Evolutionary conservation across 2,888 invertebrate species (phyloP), one percentile per base, ranked within the genome.

Genomic region (Platerodrilus igneus): DNA sequence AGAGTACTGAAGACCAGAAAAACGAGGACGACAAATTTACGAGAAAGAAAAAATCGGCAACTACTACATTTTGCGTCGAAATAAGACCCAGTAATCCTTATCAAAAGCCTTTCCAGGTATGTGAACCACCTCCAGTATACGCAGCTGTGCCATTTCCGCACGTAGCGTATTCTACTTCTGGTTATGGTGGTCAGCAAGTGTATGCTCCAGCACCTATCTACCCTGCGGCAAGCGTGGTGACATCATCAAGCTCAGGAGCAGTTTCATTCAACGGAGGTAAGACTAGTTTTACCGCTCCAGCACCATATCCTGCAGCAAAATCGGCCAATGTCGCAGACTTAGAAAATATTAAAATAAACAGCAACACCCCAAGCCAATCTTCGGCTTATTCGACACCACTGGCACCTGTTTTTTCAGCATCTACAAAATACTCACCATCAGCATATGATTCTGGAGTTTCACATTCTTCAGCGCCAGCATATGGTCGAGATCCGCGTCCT

Each of bases 31-130:
- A 48, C 1, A 10, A 37, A 26, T 35, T 15, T 25, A 34, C 20
- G 48, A 57, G 36, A 41, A 48, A 58, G 13, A 71, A 71, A 53
- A 69, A 70, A 19, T 64, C 67, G 1, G 50, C 64, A 3, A 63
- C 69, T 2, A 70, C 71, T 5, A 71, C 70, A 0, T 68, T 72
- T 51, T 73, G 72, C 53, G 66, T 73, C 3, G 70, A 72, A 49
- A 65, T 72, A 33, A 56, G 63, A 14, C 70, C 70, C 2, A 67
- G 57, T 39, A 58, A 57, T 23, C 60, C 62, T 0, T 60, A 63
- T 45, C 62, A 66, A 43, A 59, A 59, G 43, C 66, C 69, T 1
- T 68, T 64, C 55, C 64, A 67, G 48, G 57, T 68, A 3, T 68
- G 68, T 45, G 64, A 67, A 47, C 57, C 60, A 10, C 29, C 41